Conservation (phyloP, 2,113 vertebrate species). For the Pterocles orientalis region DNA sequence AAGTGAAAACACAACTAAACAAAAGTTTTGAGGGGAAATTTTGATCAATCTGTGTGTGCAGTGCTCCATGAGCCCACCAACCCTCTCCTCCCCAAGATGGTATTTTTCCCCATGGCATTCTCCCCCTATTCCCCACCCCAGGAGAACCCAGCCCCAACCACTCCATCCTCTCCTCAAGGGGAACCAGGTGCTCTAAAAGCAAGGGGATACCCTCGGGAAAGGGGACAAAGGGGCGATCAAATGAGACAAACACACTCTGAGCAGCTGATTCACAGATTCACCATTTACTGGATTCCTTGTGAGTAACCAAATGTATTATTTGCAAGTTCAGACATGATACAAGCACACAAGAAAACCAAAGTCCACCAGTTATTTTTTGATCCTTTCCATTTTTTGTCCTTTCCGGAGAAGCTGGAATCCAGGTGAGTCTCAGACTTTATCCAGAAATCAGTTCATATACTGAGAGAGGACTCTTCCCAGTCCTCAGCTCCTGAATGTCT, state of each 20-base stretch:
- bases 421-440: neutral
- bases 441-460: neutral
- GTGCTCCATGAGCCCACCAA: neutral
- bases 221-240: slow-evolving; percentile 8
- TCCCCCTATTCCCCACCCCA: neutral
- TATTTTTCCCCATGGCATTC: neutral
- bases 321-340: slow-evolving; percentile 53
- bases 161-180: neutral
- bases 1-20: neutral
- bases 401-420: neutral
- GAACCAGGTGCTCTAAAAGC: neutral
- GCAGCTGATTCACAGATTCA: slow-evolving; percentile 9
- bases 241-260: slow-evolving; percentile 48
- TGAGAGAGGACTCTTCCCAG: neutral
- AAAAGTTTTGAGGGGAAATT: neutral
- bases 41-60: neutral
- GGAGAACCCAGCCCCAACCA: neutral
- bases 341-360: slow-evolving; percentile 25
- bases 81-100: neutral
- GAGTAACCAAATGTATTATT: slow-evolving; percentile 13
- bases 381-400: neutral
- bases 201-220: neutral
- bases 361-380: neutral
- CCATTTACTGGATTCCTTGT: slow-evolving; percentile 51
- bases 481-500: neutral